Evolutionary conservation across 2,888 invertebrate species (phyloP), one percentile per base, ranked within the genome.

Genomic region (Lathronympha strigana): DNA sequence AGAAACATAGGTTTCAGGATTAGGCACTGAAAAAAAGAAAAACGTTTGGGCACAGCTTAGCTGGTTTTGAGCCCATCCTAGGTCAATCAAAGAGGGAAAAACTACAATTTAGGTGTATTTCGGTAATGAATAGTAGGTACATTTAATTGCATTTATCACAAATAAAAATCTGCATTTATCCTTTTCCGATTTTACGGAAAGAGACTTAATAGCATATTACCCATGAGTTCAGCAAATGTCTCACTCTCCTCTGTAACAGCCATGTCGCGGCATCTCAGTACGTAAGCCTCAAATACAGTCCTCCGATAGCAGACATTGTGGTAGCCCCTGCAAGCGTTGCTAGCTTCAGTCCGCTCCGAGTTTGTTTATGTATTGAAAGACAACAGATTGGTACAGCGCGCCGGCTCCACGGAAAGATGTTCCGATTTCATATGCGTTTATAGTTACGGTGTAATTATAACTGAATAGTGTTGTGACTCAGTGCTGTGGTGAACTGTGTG

Each of bases 291-390:
- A 38, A 33, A 23, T 25, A 38, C 21, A 47, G 47, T 61, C 40
- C 45, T 25, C 19, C 57, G 60, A 53, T 19, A 25, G 19, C 28
- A 53, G 60, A 36, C 13, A 31, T 19, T 38, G 70, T 70, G 67
- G 70, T 72, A 72, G 71, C 60, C 66, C 67, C 70, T 71, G 72
- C 74, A 74, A 68, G 67, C 78, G 88, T 69, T 73, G 84, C 90
- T 90, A 90, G 81, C 84, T 91, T 92, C 91, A 87, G 83, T 74
- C 73, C 84, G 80, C 74, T 83, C 76, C 69, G 80, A 80, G 89
- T 90, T 92, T 92, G 91, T 92, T 92, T 92, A 92, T 90, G 86
- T 89, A 88, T 89, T 84, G 86, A 78, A 87, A 90, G 90, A 91
- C 90, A 91, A 90, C 90, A 89, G 88, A 86, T 86, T 83, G 82